Percentiles rank a stretch among this genome's conserved stretches.
Conservation (phyloP, 2,888 invertebrate genomes). For the Dugesia japonica region DNA sequence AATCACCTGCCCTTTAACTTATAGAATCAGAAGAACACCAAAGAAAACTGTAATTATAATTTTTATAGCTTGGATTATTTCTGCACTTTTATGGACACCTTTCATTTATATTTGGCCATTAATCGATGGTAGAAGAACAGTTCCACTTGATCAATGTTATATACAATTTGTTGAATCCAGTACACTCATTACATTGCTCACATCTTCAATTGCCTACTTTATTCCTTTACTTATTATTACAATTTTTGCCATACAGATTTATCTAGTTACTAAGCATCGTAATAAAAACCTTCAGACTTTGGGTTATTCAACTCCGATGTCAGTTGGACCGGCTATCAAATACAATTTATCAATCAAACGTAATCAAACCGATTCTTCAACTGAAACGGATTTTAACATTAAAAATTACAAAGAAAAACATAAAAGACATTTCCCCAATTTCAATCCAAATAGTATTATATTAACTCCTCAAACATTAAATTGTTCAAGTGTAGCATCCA, state of each 20-base stretch:
- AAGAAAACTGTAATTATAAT: constrained; percentile 81
- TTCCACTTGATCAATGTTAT: constrained; percentile 65
- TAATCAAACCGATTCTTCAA: background rate
- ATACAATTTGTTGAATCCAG: constrained; percentile 90
- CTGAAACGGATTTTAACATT: background rate
- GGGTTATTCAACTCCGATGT: background rate
- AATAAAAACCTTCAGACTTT: constrained; percentile 63
- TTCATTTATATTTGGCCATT: constrained; percentile 99
- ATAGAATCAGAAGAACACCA: constrained; percentile 81
- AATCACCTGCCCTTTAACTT: constrained; percentile 81
- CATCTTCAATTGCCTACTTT: constrained; percentile 89
- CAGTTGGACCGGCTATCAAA: background rate
- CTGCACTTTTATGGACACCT: constrained; percentile 82
- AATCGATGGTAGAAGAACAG: constrained; percentile 58
- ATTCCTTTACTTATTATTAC: constrained; percentile 92
- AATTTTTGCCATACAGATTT: constrained; percentile 79
- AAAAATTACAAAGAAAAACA: background rate
- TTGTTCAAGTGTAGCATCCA: background rate
- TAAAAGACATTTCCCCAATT: background rate
- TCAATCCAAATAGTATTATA: background rate
- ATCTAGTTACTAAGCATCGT: constrained; percentile 83
- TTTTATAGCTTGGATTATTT: constrained; percentile 80
- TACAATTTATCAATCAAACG: background rate
- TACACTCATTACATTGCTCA: constrained; percentile 87
- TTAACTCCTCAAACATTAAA: background rate